Evolutionary conservation across 2,113 vertebrate species (phyloP).

Genomic region (Clinocottus analis): DNA sequence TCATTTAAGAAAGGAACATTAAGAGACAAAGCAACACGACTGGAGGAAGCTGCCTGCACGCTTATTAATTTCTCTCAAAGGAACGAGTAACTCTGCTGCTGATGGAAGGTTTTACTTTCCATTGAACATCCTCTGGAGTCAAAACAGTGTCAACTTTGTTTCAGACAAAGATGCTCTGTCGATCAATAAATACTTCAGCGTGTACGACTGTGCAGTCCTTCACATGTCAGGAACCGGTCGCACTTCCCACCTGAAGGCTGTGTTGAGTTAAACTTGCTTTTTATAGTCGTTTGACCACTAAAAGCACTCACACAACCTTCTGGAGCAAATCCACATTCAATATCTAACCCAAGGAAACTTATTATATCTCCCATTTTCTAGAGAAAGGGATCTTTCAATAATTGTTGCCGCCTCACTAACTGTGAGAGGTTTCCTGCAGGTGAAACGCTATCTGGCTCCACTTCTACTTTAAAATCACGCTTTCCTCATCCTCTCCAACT

Average conservation of each 20-base stretch:
- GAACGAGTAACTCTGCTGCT: background rate
- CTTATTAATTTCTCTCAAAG: background rate
- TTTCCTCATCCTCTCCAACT: background rate
- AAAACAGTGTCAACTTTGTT: background rate
- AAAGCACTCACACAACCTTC: too few relatives aligned
- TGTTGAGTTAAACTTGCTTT: background rate
- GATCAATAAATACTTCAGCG: background rate
- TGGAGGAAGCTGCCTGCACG: background rate
- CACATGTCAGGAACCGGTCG: background rate
- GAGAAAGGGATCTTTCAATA: background rate
- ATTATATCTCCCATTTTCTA: background rate
- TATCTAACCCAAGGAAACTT: too few relatives aligned
- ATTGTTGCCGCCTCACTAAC: background rate
- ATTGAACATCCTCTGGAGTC: background rate
- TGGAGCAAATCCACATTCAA: too few relatives aligned
- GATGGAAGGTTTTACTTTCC: too few relatives aligned
- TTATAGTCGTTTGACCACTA: background rate
- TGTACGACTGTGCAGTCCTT: background rate
- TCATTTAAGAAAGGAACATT: background rate
- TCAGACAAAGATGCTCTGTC: background rate
- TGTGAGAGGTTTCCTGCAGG: background rate
- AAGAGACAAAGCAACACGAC: background rate
- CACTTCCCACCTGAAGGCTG: background rate
- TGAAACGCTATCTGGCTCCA: background rate
- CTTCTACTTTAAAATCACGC: background rate